Percentiles rank a stretch among this genome's conserved stretches.
Evolutionary conservation across 2,797 vertebrate species (phyloP).

Genomic region (Helarctos malayanus): DNA sequence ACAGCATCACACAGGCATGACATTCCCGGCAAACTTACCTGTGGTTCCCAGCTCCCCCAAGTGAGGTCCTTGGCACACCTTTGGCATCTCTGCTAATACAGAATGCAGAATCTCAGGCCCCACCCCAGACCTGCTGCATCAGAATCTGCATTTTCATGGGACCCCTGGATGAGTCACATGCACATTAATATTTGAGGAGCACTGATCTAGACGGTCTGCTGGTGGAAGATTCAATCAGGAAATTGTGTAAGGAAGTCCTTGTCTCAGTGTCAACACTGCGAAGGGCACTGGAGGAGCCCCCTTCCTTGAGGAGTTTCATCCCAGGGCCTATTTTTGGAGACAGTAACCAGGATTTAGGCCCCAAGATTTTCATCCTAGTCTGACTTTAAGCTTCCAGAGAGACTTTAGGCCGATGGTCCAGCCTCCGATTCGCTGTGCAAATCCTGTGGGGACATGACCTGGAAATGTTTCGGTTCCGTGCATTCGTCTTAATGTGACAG

Average conservation of each 20-base stretch:
- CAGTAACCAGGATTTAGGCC: neutral
- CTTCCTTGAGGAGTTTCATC: neutral
- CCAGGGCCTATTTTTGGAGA: neutral
- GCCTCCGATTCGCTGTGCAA: neutral
- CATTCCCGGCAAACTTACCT: neutral
- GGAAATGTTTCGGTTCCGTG: neutral
- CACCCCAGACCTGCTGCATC: neutral
- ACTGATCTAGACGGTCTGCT: neutral
- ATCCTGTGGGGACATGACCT: neutral
- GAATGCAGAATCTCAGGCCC: neutral
- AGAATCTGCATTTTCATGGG: neutral
- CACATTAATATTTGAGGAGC: neutral
- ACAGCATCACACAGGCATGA: neutral
- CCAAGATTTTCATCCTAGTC: neutral
- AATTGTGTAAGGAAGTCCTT: neutral
- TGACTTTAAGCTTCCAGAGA: neutral
- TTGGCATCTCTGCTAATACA: neutral
- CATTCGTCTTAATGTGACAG: neutral
- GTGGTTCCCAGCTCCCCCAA: neutral
- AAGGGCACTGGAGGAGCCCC: neutral
- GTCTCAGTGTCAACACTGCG: neutral
- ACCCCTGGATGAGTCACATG: neutral
- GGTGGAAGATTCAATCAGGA: neutral
- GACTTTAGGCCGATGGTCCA: neutral
- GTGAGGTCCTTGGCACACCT: neutral